phyloP scores from a whole-genome alignment of 1,140 invertebrate species.

The Ectropis grisescens region DNA sequence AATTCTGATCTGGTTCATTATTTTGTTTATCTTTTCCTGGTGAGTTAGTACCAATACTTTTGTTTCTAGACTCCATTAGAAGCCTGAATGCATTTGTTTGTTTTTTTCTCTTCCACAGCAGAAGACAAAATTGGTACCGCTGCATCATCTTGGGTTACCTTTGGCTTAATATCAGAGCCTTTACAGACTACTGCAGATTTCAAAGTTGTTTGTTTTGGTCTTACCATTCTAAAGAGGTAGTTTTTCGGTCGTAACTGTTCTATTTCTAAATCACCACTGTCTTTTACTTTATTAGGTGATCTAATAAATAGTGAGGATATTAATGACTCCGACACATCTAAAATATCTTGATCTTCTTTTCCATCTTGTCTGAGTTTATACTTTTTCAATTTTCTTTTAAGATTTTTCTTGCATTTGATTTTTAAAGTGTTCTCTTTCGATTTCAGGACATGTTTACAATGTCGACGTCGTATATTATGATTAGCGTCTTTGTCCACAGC shows the following conservation, averaged over 20 bases:
- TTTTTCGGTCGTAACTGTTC: slow-evolving; percentile 25
- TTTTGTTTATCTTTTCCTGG: slow-evolving; percentile 63
- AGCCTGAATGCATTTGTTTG: slow-evolving; percentile 73
- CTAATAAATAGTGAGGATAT: slow-evolving; percentile 33
- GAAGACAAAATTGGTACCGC: not conserved
- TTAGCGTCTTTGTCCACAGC: slow-evolving; percentile 3
- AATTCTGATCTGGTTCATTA: slow-evolving; percentile 19
- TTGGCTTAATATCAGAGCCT: slow-evolving; percentile 1
- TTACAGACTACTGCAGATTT: too few relatives aligned
- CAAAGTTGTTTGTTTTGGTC: slow-evolving; percentile 13
- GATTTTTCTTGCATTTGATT: slow-evolving; percentile 30
- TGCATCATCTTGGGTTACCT: slow-evolving; percentile 2
- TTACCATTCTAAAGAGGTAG: slow-evolving; percentile 50
- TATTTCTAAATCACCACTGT: slow-evolving; percentile 6
- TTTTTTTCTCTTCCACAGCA: slow-evolving; percentile 15
- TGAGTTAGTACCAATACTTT: slow-evolving; percentile 73
- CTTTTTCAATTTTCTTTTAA: slow-evolving; percentile 49
- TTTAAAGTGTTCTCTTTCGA: slow-evolving; percentile 37
- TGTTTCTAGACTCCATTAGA: slow-evolving; percentile 74
- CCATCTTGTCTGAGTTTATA: slow-evolving; percentile 52
- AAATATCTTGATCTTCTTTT: slow-evolving; percentile 45
- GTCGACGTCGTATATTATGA: slow-evolving; percentile 9
- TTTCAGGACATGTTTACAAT: slow-evolving; percentile 21
- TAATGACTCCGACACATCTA: slow-evolving; percentile 47
- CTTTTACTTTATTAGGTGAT: slow-evolving; percentile 27